Conservation (phyloP, 2,797 vertebrate species). For the Antennarius maculatus region DNA sequence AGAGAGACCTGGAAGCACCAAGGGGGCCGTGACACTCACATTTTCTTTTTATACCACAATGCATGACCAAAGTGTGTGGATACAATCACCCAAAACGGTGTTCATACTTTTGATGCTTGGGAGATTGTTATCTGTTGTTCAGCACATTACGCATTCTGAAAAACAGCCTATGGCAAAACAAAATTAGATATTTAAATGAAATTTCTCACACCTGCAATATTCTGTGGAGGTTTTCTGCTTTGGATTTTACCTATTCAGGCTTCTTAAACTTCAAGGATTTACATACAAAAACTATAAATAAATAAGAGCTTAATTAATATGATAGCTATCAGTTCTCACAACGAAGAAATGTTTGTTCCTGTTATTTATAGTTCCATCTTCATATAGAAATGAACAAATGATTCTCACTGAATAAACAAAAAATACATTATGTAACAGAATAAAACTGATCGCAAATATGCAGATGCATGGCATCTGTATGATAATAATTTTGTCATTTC, state of each 20-base stretch:
- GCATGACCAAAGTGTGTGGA: conserved; percentile 26
- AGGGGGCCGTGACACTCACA: not conserved
- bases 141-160: conserved; percentile 56
- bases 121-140: conserved; percentile 57
- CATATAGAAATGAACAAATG: conserved; percentile 8
- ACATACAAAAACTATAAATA: too few species aligned
- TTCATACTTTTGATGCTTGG: conserved; percentile 44
- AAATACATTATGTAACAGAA: conserved; percentile 11
- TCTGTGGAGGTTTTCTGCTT: conserved; percentile 25
- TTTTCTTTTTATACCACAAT: conserved; percentile 31
- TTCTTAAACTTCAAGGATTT: not conserved
- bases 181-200: conserved; percentile 47
- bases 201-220: conserved; percentile 38
- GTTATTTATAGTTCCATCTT: not conserved
- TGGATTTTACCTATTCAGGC: conserved; percentile 43
- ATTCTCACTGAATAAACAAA: conserved; percentile 2
- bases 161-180: conserved; percentile 54
- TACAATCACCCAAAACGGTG: conserved; percentile 39
- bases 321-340: too few species aligned
- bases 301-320: too few species aligned
- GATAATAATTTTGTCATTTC: conserved; percentile 32
- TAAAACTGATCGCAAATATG: conserved; percentile 1
- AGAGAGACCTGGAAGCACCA: too few species aligned
- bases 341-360: too few species aligned
- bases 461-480: conserved; percentile 7